phyloP scores from a whole-genome alignment of 2,113 vertebrate genomes.

The Galbula dea region DNA sequence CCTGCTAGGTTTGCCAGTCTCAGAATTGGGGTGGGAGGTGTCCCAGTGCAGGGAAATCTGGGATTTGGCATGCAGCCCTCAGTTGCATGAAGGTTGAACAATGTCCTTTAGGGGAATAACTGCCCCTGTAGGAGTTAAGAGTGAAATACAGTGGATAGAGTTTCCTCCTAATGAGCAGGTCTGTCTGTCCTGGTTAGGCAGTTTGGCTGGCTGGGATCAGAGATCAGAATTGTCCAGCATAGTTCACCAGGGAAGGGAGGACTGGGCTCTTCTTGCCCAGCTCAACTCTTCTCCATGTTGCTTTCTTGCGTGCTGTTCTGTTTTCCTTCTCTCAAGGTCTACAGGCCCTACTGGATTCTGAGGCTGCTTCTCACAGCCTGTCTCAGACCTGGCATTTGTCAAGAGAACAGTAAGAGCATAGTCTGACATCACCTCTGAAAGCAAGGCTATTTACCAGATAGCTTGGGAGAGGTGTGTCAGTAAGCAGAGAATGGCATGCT shows the following conservation, averaged over 20 bases:
- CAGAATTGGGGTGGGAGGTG: neutral
- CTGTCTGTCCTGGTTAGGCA: neutral
- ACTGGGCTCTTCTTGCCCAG: neutral
- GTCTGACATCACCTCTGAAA: conserved; percentile 19
- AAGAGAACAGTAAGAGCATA: neutral
- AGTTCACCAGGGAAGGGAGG: neutral
- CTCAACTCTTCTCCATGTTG: neutral
- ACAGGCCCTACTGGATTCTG: neutral
- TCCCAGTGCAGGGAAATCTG: neutral
- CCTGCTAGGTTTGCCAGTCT: neutral
- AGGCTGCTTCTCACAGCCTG: neutral
- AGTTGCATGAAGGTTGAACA: neutral
- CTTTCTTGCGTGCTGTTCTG: neutral
- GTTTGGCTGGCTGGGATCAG: neutral
- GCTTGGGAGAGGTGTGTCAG: neutral
- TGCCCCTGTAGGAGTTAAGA: neutral
- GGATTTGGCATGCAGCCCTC: neutral
- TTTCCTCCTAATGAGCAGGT: neutral
- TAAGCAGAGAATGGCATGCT: neutral
- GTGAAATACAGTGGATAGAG: neutral
- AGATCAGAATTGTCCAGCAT: neutral
- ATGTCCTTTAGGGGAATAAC: neutral
- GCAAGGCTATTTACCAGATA: conserved; percentile 6
- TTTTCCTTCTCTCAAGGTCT: neutral
- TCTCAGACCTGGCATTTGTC: neutral